Percentiles rank a stretch among this genome's conserved stretches.
These are phyloP conservation scores for Nycticebus coucang DNA, from an alignment of 2,113 vertebrate genomes.

Conservation along the genomic window DNA sequence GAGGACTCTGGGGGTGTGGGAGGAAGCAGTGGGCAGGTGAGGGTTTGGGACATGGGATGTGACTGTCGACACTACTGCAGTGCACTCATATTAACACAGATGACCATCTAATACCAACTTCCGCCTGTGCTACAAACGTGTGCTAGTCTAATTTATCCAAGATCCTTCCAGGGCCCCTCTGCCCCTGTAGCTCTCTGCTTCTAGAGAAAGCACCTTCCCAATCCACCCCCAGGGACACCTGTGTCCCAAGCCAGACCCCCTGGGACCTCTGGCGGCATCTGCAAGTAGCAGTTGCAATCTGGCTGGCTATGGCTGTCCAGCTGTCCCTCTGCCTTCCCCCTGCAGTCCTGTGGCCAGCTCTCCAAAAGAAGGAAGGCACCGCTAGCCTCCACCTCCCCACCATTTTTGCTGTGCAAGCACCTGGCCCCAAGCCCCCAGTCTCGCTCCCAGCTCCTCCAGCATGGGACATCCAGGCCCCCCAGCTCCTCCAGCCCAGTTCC, in stretches of 20 bases:
- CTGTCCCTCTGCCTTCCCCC: neutral
- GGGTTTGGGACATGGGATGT: neutral
- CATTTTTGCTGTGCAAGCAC: neutral
- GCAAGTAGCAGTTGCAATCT: neutral
- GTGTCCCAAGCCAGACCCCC: too few relatives aligned
- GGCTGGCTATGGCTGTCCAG: accelerated
- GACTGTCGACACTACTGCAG: neutral
- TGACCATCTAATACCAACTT: neutral
- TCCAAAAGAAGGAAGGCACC: neutral
- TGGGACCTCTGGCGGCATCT: neutral
- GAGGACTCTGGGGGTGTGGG: neutral
- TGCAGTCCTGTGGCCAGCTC: neutral
- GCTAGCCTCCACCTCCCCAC: neutral
- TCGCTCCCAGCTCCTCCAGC: neutral
- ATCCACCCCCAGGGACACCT: neutral
- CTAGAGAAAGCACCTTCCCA: neutral
- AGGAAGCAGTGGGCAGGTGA: accelerated
- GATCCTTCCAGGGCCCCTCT: neutral
- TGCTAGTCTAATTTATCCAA: neutral
- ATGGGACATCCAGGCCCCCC: too few relatives aligned
- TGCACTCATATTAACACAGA: neutral
- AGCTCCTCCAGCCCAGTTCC: neutral
- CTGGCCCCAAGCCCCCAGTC: neutral
- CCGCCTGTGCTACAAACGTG: neutral
- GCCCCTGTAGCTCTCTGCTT: neutral